These are phyloP conservation scores for Arrhopalites spinosus DNA, from an alignment of 2,888 invertebrate genomes.

Conservation along the genomic window DNA sequence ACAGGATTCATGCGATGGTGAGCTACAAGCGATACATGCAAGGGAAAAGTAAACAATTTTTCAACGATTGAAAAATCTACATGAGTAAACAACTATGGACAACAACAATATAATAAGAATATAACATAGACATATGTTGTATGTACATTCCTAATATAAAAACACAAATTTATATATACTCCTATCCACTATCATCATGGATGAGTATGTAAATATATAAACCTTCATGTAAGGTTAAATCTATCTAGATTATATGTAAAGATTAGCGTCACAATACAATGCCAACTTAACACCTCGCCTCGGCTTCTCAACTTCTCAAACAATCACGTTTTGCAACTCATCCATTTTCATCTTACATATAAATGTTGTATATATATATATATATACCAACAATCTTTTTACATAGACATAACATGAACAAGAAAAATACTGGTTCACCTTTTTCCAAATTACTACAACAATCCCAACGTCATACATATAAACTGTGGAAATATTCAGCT, in stretches of 20 bases:
- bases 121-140: not conserved
- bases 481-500: not conserved
- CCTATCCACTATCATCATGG: no score
- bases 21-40: constrained; percentile 6
- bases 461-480: not conserved
- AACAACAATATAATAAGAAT: not conserved
- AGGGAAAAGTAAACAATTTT: constrained; percentile 24
- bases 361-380: not conserved
- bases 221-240: constrained; percentile 10
- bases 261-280: constrained; percentile 33
- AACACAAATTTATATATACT: no score
- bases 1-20: not conserved
- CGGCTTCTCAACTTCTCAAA: constrained; percentile 35
- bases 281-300: constrained; percentile 31
- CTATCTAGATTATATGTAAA: constrained; percentile 12
- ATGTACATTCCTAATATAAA: not conserved
- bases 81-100: constrained; percentile 9
- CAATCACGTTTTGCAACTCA: constrained; percentile 37
- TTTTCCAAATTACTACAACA: no score
- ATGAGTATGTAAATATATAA: not conserved
- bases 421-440: not conserved
- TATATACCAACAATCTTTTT: not conserved
- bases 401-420: not conserved
- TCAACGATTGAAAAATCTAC: constrained; percentile 26
- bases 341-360: constrained; percentile 16